phyloP scores from a whole-genome alignment of 2,113 vertebrate genomes.

The Melanotaenia duboulayi region DNA sequence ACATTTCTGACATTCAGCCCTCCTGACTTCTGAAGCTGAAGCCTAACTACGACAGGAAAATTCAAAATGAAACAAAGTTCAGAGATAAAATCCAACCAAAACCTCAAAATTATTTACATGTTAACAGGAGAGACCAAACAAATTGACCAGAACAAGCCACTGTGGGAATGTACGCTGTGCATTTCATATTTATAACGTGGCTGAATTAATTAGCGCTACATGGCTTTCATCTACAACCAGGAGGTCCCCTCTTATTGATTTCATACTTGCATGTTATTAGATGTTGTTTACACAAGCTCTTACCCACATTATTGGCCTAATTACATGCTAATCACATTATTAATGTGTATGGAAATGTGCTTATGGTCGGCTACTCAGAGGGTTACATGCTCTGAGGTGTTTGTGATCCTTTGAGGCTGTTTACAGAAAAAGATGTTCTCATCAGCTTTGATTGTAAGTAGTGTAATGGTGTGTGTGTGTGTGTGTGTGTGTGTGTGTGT shows the following conservation, averaged over 20 bases:
- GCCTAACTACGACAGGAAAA: neutral
- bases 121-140: neutral
- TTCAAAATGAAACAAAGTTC: neutral
- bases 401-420: neutral
- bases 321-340: slow-evolving; percentile 41
- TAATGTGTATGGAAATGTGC: slow-evolving; percentile 23
- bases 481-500: slow-evolving; percentile 36
- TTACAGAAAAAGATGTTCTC: too few relatives aligned
- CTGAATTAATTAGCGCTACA: too few relatives aligned
- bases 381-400: too few relatives aligned
- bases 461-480: slow-evolving; percentile 32
- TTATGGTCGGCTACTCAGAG: too few relatives aligned
- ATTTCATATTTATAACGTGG: neutral
- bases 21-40: neutral
- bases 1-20: too few relatives aligned
- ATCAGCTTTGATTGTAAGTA: neutral
- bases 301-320: slow-evolving; percentile 44
- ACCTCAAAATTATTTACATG: too few relatives aligned
- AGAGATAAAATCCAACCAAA: neutral
- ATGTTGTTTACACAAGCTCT: slow-evolving; percentile 42
- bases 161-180: too few relatives aligned
- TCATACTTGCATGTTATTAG: slow-evolving; percentile 29
- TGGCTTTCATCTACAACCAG: too few relatives aligned
- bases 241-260: neutral
- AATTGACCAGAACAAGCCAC: too few relatives aligned